Evolutionary conservation across 1,140 invertebrate species (phyloP), one percentile per base, ranked within the genome.

Genomic region (Trachelipus rathkii): DNA sequence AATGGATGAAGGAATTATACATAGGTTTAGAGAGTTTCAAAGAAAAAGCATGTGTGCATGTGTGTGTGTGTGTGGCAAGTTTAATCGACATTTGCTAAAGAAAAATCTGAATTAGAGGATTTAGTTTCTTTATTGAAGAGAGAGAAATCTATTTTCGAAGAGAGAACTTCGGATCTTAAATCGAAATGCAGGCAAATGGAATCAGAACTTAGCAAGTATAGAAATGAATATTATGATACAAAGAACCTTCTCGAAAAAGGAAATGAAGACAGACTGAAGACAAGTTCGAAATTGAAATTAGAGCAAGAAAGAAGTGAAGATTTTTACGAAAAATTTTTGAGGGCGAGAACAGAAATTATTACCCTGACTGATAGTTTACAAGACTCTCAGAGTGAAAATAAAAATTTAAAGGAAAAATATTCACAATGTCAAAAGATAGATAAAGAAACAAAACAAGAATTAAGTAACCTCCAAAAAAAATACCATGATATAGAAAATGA

Each of bases 291-390:
- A 13, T 19, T 60, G 11, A 60, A 60, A 60, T 60, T 60, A 19
- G 50, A 60, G 50, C 50, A 60, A 60, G 50, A 15, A 19, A 60
- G 50, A 60, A 60, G 50, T 19, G 50, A 60, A 60, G 50, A 60
- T 60, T 15, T 60, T 19, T 60, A 60, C 8, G 50, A 60, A 19
- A 60, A 19, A 60, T 60, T 60, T 19, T 60, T 60, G 8, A 60
- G 19, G 8, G 50, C 50, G 50, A 60, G 50, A 19, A 19, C 50
- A 19, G 50, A 60, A 3, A 60, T 60, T 60, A 60, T 60, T 19
- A 15, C 50, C 4, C 50, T 60, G 1, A 15, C 50, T 60, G 50
- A 60, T 19, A 60, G 50, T 60, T 60, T 60, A 19, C 50, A 60
- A 60, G 50, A 60, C 50, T 13, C 50, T 8, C 50, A 60, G 19